A percentile compares a stretch with the other conserved stretches of the same genome.
Conservation (phyloP, 2,113 vertebrate genomes). For the Sus scrofa region DNA sequence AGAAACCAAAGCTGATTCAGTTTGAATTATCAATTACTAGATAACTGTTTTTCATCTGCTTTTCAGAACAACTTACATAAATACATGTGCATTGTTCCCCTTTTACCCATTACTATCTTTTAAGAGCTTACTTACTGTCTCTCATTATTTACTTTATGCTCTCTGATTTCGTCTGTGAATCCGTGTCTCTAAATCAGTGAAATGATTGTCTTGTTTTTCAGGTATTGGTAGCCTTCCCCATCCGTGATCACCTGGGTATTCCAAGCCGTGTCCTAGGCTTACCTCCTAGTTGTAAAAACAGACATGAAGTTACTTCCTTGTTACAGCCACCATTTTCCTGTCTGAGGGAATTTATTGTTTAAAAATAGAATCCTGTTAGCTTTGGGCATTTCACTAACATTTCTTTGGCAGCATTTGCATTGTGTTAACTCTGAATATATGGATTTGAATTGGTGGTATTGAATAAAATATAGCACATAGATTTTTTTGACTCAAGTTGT, state of each 20-base stretch:
- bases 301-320: constrained; percentile 1
- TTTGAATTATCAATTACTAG: background rate
- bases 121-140: constrained; percentile 4
- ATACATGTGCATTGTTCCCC: background rate
- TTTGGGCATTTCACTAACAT: background rate
- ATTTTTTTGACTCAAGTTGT: constrained; percentile 20
- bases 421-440: background rate
- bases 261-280: background rate
- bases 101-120: background rate
- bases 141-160: background rate
- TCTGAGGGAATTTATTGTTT: constrained; percentile 10
- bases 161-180: background rate
- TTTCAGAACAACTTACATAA: background rate
- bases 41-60: background rate
- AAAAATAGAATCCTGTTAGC: constrained; percentile 8
- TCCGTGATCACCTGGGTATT: background rate
- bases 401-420: constrained; percentile 24
- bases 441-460: background rate
- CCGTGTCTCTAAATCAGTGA: background rate
- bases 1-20: background rate
- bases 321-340: background rate
- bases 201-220: background rate
- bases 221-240: background rate
- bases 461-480: background rate
- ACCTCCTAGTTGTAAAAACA: background rate